Conservation (phyloP, 2,888 invertebrate species). For the Pilophorus perplexus region DNA sequence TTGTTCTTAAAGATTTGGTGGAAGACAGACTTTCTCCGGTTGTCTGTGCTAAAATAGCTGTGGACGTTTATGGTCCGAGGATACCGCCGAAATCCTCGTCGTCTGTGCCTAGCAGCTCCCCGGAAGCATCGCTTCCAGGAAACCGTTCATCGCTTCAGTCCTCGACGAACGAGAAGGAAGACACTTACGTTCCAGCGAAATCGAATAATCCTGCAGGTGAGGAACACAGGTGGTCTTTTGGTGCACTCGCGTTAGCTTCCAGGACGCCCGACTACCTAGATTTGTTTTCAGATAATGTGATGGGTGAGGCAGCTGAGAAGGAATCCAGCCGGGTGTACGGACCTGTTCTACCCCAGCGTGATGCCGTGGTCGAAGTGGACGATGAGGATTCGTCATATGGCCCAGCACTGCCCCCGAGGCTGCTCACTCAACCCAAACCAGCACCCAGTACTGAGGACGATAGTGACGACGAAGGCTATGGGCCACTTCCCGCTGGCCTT, state of each 20-base stretch:
- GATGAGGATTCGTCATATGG: conserved; percentile 29
- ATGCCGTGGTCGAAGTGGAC: conserved; percentile 1
- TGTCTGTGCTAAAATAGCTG: too few relatives aligned
- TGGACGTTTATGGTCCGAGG: conserved; percentile 35
- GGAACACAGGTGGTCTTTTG: too few relatives aligned
- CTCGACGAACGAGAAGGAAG: neutral
- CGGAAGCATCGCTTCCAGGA: conserved; percentile 25
- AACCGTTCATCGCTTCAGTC: conserved; percentile 6
- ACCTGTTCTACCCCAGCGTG: conserved; percentile 13
- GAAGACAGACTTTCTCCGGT: too few relatives aligned
- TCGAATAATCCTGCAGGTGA: conserved; percentile 5
- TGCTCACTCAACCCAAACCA: neutral
- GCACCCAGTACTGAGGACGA: conserved; percentile 7
- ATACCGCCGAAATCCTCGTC: conserved; percentile 7
- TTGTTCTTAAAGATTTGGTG: too few relatives aligned
- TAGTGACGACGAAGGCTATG: conserved; percentile 22
- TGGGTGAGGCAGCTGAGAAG: neutral
- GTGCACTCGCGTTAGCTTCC: neutral
- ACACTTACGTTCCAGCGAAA: conserved; percentile 18
- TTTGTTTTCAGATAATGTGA: too few relatives aligned
- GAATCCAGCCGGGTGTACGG: conserved; percentile 3
- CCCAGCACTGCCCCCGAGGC: conserved; percentile 30
- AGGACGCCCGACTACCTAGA: too few relatives aligned
- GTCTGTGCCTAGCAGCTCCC: conserved; percentile 6
- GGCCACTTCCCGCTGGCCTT: conserved; percentile 42